A percentile compares a stretch with the other conserved stretches of the same genome.
phyloP scores from a whole-genome alignment of 2,888 invertebrate species.

The Schizotus pectinicornis region DNA sequence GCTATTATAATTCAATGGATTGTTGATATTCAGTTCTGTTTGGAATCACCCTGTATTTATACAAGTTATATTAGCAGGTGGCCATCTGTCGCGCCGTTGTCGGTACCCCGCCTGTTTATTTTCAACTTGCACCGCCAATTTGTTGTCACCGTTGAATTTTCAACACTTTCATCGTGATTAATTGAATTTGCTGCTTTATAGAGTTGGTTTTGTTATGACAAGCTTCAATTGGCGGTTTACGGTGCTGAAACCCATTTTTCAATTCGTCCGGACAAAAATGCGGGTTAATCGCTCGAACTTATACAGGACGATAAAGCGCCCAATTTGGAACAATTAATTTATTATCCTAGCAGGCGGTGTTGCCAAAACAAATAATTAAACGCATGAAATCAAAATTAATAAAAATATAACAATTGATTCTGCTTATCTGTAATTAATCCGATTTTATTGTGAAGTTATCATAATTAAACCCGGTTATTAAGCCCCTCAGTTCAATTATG shows the following conservation, averaged over 20 bases:
- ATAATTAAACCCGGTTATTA: slow-evolving; percentile 42
- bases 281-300: not conserved
- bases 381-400: slow-evolving; percentile 40
- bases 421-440: slow-evolving; percentile 40
- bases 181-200: slow-evolving; percentile 29
- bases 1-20: slow-evolving; percentile 50
- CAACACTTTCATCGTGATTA: slow-evolving; percentile 29
- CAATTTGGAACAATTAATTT: not conserved
- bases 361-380: slow-evolving; percentile 9
- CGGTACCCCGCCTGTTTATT: slow-evolving; percentile 36
- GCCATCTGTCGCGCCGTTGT: slow-evolving; percentile 41
- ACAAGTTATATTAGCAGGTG: slow-evolving; percentile 49
- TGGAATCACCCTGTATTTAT: slow-evolving; percentile 47
- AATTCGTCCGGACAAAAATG: slow-evolving; percentile 18
- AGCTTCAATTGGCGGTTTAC: slow-evolving; percentile 17
- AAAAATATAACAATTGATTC: slow-evolving; percentile 37
- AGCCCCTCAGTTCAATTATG: slow-evolving; percentile 41
- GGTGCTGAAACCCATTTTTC: slow-evolving; percentile 19
- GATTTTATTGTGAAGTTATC: slow-evolving; percentile 35
- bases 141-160: slow-evolving; percentile 34
- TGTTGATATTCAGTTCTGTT: slow-evolving; percentile 47
- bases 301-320: no score
- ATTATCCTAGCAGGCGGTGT: not conserved
- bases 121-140: slow-evolving; percentile 42
- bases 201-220: slow-evolving; percentile 12